Conservation (phyloP, 2,888 invertebrate genomes). For the Drosophila mimetica region DNA sequence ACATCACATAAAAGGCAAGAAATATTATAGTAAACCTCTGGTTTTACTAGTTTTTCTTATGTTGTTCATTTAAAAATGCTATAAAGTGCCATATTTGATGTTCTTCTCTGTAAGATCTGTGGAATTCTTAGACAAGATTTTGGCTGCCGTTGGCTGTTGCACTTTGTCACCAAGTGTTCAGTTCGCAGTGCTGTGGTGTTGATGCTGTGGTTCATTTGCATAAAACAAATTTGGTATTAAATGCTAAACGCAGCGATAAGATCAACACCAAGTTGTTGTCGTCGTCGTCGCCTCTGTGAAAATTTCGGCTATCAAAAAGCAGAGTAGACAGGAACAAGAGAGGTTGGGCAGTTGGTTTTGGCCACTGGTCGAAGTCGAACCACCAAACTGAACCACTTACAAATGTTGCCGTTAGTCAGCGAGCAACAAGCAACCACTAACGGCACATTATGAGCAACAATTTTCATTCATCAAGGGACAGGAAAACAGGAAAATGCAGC, state of each 20-base stretch:
- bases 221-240: conserved; percentile 83
- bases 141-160: conserved; percentile 43
- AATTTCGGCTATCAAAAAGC: conserved; percentile 36
- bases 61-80: too few species aligned
- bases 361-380: conserved; percentile 53
- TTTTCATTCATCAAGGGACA: conserved; percentile 63
- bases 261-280: conserved; percentile 58
- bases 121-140: conserved; percentile 35
- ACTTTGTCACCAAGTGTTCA: conserved; percentile 42
- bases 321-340: conserved; percentile 28
- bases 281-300: conserved; percentile 43
- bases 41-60: too few species aligned
- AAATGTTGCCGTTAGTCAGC: conserved; percentile 68
- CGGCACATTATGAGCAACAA: conserved; percentile 56
- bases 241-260: conserved; percentile 79
- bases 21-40: too few species aligned
- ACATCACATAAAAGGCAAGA: too few species aligned
- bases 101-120: conserved; percentile 20
- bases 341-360: conserved; percentile 21
- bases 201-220: conserved; percentile 77
- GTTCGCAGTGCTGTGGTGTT: conserved; percentile 22
- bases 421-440: conserved; percentile 46
- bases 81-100: too few species aligned
- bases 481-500: conserved; percentile 12
- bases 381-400: conserved; percentile 59